Conservation (phyloP, 2,888 invertebrate species). For the Melinopterus prodromus region DNA sequence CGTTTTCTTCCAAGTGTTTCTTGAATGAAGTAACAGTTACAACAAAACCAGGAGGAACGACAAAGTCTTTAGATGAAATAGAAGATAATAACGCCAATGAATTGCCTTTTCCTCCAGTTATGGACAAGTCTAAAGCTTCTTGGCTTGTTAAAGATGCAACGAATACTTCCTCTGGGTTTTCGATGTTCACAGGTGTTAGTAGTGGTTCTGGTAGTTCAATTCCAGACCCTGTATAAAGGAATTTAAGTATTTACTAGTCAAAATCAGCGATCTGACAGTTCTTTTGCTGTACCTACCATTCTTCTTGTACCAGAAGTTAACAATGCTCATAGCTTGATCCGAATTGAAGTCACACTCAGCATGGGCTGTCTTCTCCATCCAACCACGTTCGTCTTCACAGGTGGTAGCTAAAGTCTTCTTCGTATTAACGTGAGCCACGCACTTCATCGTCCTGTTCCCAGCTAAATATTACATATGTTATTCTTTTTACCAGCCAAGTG, state of each 20-base stretch:
- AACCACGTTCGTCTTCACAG: conserved; percentile 46
- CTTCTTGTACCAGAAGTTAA: conserved; percentile 57
- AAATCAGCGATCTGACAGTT: not conserved
- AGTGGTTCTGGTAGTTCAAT: conserved; percentile 42
- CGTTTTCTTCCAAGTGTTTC: conserved; percentile 64
- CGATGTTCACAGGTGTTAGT: conserved; percentile 37
- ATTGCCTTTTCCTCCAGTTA: conserved; percentile 83
- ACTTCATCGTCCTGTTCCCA: conserved; percentile 43
- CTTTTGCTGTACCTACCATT: conserved; percentile 48
- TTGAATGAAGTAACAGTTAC: conserved; percentile 71
- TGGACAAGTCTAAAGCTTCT: conserved; percentile 63
- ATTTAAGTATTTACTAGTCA: not conserved
- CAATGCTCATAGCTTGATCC: conserved; percentile 56
- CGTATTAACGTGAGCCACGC: conserved; percentile 48
- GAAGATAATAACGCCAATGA: conserved; percentile 73
- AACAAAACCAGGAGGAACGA: conserved; percentile 76
- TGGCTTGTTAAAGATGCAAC: conserved; percentile 59
- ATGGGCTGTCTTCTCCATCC: conserved; percentile 44
- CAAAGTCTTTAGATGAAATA: conserved; percentile 62
- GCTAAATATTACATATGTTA: conserved; percentile 30
- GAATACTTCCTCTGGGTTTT: conserved; percentile 41
- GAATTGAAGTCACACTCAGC: conserved; percentile 55
- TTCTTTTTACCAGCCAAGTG: too few species aligned
- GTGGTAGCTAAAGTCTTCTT: conserved; percentile 28
- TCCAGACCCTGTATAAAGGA: conserved; percentile 28